Conservation (phyloP, 1,140 invertebrate species). For the Daktulosphaira vitifoliae region DNA sequence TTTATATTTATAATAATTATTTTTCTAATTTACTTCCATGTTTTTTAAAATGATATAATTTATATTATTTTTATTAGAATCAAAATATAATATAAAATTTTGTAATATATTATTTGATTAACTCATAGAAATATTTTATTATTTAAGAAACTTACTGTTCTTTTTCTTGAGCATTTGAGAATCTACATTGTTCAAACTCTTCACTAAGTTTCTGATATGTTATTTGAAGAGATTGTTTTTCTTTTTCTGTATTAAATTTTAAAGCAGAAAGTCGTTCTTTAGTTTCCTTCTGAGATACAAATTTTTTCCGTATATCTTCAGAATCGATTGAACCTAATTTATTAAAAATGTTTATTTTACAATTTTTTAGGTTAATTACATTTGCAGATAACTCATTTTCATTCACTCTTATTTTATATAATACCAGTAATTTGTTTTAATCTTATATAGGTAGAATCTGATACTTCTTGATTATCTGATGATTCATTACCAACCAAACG, state of each 20-base stretch:
- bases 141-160: constrained; percentile 25
- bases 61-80: too few relatives aligned
- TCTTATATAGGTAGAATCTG: constrained; percentile 54
- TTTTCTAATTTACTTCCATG: too few relatives aligned
- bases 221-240: constrained; percentile 55
- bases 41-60: too few relatives aligned
- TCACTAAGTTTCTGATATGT: constrained; percentile 44
- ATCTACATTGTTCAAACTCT: constrained; percentile 39
- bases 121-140: too few relatives aligned
- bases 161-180: constrained; percentile 31
- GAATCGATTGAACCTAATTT: constrained; percentile 62
- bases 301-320: constrained; percentile 62
- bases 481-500: constrained; percentile 12
- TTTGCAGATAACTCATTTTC: too few relatives aligned
- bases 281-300: constrained; percentile 60
- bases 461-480: constrained; percentile 46
- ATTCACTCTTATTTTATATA: not conserved
- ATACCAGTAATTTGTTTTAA: constrained; percentile 62
- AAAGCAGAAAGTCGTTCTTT: constrained; percentile 57
- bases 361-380: too few relatives aligned
- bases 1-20: too few relatives aligned
- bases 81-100: too few relatives aligned
- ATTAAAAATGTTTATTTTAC: too few relatives aligned
- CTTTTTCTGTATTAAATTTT: constrained; percentile 57
- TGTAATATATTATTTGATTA: too few relatives aligned